Evolutionary conservation across 2,888 invertebrate genomes (phyloP), one percentile per base, ranked within the genome.

Genomic region (Antitype chi): DNA sequence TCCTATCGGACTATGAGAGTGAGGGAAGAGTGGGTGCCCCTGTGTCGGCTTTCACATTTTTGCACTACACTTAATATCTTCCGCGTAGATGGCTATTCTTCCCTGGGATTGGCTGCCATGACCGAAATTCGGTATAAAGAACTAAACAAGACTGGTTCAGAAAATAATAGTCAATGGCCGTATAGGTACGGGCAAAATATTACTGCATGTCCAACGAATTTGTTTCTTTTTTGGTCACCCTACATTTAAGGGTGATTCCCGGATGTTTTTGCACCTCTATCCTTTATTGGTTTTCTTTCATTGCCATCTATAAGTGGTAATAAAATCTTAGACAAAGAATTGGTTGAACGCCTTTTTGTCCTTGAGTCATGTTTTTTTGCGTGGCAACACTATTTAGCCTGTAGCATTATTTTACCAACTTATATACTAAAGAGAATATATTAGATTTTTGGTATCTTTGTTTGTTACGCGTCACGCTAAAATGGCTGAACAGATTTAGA

Each of bases 241-340:
- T 81, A 71, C 23, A 60, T 6, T 43, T 53, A 43, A 72, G 78
- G 78, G 69, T 47, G 73, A 75, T 38, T 67, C 32, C 82, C 80
- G 85, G 76, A 82, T 87, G 87, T 85, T 87, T 86, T 87, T 86
- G 81, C 79, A 82, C 80, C 74, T 80, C 77, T 62, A 87, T 72
- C 66, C 76, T 70, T 79, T 86, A 86, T 87, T 82, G 85, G 86
- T 79, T 86, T 87, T 81, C 76, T 85, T 86, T 80, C 80, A 85
- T 81, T 87, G 85, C 53, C 76, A 70, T 74, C 75, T 82, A 72
- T 85, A 82, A 87, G 74, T 81, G 75, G 76, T 77, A 59, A 76
- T 86, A 86, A 87, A 79, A 75, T 74, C 32, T 47, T 57, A 25
- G 55, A 25, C 13, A 55, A 80, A n/a, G 28, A 60, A 79, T 47